Evolutionary conservation across 1,140 invertebrate genomes (phyloP), one percentile per base, ranked within the genome.

Genomic region (Nymphalis io): DNA sequence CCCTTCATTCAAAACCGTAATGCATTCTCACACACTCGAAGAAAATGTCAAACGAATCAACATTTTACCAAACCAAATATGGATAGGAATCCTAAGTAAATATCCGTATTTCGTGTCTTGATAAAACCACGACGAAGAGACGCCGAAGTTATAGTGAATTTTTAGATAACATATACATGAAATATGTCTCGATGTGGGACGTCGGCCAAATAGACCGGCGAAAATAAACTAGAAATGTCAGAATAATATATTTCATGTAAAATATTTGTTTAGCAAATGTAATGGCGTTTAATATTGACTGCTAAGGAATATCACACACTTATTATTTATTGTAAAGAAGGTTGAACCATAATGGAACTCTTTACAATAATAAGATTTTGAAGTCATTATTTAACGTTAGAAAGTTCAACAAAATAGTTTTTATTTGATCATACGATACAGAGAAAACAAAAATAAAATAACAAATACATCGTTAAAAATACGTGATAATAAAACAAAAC

Each of bases 161-260:
- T 21, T n/a, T n/a, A 68, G 59, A 61, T 51, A 51, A 51, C 46
- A 67, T 59, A 68, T 67, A 68, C 38, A 61, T 60, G 66, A 68
- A 60, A 68, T 61, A 68, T 68, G 66, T 13, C 57, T 40, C 18
- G 0, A 15, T 46, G 39, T 46, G 66, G 66, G 66, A 27, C 58
- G 42, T 21, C 44, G 18, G 66, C 66, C 66, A 68, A 68, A 60
- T 68, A 18, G 44, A 58, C 44, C 58, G 51, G 15, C 21, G 16
- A 55, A 68, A 68, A 68, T 68, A 68, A 53, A 68, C 46, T 27
- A 16, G 66, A 68, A 60, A 60, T 16, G 46, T 23, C 51, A n/a
- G 15, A 21, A 53, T 40, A 39, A 27, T 61, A 12, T 21, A 23
- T 33, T 33, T 33, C 27, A 48, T 48, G 18, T 48, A 67, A 59